Evolutionary conservation across 2,797 vertebrate species (phyloP), one percentile per base, ranked within the genome.

Genomic region (Pterois miles): DNA sequence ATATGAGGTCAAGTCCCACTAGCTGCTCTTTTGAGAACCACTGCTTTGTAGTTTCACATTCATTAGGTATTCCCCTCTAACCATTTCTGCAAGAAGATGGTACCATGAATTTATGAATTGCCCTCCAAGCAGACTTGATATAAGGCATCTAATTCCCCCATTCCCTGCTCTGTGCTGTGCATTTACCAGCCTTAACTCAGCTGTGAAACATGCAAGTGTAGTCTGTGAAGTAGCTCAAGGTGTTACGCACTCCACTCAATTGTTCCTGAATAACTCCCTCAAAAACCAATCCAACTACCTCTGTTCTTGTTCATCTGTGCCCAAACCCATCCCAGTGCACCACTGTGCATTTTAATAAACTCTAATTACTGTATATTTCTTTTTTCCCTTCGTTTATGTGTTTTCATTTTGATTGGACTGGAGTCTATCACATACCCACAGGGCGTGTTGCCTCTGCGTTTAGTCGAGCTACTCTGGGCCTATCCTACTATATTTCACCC

Each of bases 161-260:
- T 60, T 76, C 67, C 74, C 81, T 50, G 57, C 74, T 85, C 73
- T 82, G 78, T 58, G 73, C 71, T 82, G 64, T 75, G 71, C 77
- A 80, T 90, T 83, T 81, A 84, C 20, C 50, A 52, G 69, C 78
- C 36, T 71, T 89, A 83, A 87, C 81, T 85, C 84, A 82, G 71
- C 82, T 67, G 65, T 77, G 70, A 83, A 89, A 79, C 72, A 77
- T 80, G 74, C 76, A 79, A 81, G 64, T 76, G 27, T 54, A 73
- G 57, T 71, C 65, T 78, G 76, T 81, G 20, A 78, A 84, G 57
- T 67, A 85, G 68, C 78, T 89, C 66, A 71, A 77, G 85, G 50
- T 81, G 54, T 69, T 76, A 74, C 25, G 6, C 46, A 60, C 69
- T 71, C 60, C 53, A 70, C 71, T 85, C 69, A 74, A 23, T 48